A percentile compares a stretch with the other conserved stretches of the same genome.
phyloP scores from a whole-genome alignment of 1,140 invertebrate genomes.

The Pantala flavescens region DNA sequence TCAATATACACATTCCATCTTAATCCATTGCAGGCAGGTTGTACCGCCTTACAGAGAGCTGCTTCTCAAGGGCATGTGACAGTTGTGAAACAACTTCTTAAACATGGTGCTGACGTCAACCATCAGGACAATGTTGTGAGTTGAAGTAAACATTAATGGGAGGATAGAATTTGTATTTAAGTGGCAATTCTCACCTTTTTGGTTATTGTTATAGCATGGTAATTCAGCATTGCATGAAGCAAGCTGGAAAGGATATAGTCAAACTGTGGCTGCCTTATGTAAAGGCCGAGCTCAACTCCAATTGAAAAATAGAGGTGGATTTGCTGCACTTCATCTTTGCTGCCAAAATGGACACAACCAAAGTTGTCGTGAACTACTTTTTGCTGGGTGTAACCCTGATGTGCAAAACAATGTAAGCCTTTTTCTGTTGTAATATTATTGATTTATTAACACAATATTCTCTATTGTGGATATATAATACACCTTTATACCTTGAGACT shows the following conservation, averaged over 20 bases:
- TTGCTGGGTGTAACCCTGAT: slow-evolving; percentile 78
- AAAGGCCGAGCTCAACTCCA: slow-evolving; percentile 51
- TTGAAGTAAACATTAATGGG: slow-evolving; percentile 18
- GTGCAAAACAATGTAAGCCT: slow-evolving; percentile 80
- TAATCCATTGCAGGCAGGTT: slow-evolving; percentile 49
- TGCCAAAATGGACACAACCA: slow-evolving; percentile 97
- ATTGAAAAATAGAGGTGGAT: slow-evolving; percentile 74
- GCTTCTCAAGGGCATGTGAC: slow-evolving; percentile 74
- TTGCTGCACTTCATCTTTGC: slow-evolving; percentile 84
- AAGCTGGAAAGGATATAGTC: slow-evolving; percentile 86
- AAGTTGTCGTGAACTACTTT: slow-evolving; percentile 74
- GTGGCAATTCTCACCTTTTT: background rate
- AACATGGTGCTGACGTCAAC: slow-evolving; percentile 56
- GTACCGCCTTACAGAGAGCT: slow-evolving; percentile 65
- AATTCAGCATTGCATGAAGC: slow-evolving; percentile 90
- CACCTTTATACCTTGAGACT: too few relatives aligned
- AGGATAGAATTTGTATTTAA: background rate
- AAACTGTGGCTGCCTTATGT: slow-evolving; percentile 65
- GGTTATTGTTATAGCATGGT: slow-evolving; percentile 56
- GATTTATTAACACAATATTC: background rate
- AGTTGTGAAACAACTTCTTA: slow-evolving; percentile 57
- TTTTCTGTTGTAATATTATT: slow-evolving; percentile 13
- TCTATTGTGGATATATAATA: too few relatives aligned
- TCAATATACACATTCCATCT: too few relatives aligned
- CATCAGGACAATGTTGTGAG: slow-evolving; percentile 63